Conservation (phyloP, 2,113 vertebrate genomes). For the Addax nasomaculatus region DNA sequence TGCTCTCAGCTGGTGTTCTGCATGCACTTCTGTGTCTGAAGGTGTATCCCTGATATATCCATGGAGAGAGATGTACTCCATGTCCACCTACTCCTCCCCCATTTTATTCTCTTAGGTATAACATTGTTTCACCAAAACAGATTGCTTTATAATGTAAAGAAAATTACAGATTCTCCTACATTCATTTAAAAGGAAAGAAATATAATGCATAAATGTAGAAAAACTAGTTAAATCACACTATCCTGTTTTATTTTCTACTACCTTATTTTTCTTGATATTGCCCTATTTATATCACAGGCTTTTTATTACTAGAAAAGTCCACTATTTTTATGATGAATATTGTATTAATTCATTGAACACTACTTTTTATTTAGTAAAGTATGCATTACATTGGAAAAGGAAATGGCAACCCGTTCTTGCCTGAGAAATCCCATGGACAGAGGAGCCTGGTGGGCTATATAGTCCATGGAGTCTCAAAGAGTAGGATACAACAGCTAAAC, state of each 20-base stretch:
- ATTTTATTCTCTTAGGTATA: not conserved
- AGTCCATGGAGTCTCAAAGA: not conserved
- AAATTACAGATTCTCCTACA: not conserved
- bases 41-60: not conserved
- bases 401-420: not conserved
- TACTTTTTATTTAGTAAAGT: not conserved
- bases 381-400: not conserved
- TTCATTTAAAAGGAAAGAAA: not conserved
- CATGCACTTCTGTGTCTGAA: not conserved
- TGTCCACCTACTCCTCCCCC: not conserved
- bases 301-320: not conserved
- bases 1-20: not conserved
- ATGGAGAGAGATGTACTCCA: not conserved
- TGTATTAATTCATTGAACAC: not conserved
- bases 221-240: not conserved
- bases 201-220: not conserved
- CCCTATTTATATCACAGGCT: not conserved
- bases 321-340: not conserved
- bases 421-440: not conserved
- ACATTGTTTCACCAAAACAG: not conserved
- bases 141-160: not conserved
- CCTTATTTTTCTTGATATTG: not conserved
- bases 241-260: not conserved
- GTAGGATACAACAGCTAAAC: not conserved
- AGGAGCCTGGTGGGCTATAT: not conserved